These are phyloP conservation scores for Lepidotrigona ventralis DNA, from an alignment of 1,140 invertebrate species.

Conservation along the genomic window DNA sequence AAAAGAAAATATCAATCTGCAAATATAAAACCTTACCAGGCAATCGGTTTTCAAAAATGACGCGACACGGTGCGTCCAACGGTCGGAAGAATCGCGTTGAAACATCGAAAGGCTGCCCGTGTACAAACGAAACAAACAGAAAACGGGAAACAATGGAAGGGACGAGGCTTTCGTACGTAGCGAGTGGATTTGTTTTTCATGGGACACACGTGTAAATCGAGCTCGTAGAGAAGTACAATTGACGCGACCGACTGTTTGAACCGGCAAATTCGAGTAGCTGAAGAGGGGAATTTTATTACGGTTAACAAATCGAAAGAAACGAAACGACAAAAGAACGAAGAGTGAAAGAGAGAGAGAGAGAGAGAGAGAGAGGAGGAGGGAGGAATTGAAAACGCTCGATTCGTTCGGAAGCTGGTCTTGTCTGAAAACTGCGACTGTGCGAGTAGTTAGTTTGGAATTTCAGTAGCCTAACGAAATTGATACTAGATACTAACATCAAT, in stretches of 20 bases:
- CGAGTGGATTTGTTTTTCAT: constrained; percentile 3
- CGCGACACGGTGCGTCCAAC: not conserved
- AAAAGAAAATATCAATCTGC: not conserved
- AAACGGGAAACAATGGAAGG: not conserved
- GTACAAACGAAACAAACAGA: not conserved
- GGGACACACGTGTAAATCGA: constrained; percentile 7
- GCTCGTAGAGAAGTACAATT: constrained; percentile 8
- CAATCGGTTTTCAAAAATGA: not conserved
- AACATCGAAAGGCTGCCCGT: not conserved
- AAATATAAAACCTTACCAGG: not conserved
- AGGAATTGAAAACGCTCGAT: too few relatives aligned
- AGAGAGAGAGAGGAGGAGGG: too few relatives aligned
- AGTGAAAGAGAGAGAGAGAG: too few relatives aligned
- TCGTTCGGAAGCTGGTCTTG: too few relatives aligned
- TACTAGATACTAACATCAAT: too few relatives aligned
- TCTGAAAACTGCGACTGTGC: too few relatives aligned
- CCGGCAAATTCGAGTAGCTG: not conserved
- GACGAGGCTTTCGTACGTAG: not conserved
- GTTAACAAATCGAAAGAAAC: constrained; percentile 16
- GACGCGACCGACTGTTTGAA: constrained; percentile 5
- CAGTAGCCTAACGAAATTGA: too few relatives aligned
- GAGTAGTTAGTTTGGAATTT: too few relatives aligned
- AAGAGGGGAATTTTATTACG: constrained; percentile 18
- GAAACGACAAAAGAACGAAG: not conserved
- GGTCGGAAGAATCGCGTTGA: not conserved